phyloP scores from a whole-genome alignment of 1,140 invertebrate genomes.

The Heliothis subflexa region DNA sequence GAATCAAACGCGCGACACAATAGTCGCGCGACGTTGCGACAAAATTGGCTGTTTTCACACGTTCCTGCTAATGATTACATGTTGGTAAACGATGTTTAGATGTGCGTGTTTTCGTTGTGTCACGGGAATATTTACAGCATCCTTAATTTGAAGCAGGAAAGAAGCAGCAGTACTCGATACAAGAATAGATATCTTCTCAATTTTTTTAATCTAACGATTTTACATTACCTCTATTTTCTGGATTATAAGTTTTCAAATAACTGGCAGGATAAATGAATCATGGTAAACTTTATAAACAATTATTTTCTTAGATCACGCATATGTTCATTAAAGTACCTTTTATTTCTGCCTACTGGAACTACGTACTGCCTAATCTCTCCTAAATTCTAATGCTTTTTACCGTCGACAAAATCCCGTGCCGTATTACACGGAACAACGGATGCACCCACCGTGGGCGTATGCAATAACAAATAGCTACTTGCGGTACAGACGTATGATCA shows the following conservation, averaged over 20 bases:
- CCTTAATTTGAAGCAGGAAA: too few relatives aligned
- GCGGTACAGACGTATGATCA: conserved; percentile 51
- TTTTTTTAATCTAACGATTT: too few relatives aligned
- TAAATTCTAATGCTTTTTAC: too few relatives aligned
- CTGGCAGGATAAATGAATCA: too few relatives aligned
- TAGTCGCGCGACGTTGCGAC: conserved; percentile 50
- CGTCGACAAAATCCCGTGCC: conserved; percentile 16
- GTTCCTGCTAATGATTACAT: conserved; percentile 62
- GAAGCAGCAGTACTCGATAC: too few relatives aligned
- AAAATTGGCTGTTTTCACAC: conserved; percentile 79
- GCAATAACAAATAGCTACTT: conserved; percentile 60
- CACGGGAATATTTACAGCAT: conserved; percentile 16
- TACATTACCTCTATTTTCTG: too few relatives aligned
- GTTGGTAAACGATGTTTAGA: conserved; percentile 54
- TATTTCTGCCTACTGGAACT: too few relatives aligned
- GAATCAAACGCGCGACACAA: conserved; percentile 55
- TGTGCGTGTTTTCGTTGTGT: conserved; percentile 54
- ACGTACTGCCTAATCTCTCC: too few relatives aligned
- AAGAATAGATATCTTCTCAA: too few relatives aligned
- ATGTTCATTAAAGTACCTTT: background rate
- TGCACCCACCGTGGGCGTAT: conserved; percentile 47
- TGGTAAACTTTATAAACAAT: background rate
- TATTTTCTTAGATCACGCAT: background rate
- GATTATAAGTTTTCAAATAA: too few relatives aligned
- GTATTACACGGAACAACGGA: conserved; percentile 45